Base-by-base conservation (phyloP, 2,113 vertebrate species). In the Todiramphus saurophagus region DNA sequence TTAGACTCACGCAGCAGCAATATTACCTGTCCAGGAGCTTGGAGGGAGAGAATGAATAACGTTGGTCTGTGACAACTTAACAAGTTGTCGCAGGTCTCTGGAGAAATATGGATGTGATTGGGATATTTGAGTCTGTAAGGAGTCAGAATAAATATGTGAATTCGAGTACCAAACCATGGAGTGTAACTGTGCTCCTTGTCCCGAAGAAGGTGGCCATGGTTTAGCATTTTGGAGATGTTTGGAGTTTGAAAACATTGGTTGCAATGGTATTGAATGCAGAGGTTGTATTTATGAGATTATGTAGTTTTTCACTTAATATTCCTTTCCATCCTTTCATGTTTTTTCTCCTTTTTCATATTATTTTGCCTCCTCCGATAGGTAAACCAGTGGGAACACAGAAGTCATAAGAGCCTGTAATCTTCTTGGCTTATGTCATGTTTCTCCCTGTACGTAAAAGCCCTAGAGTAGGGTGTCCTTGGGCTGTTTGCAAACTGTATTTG, bases 391-490 rank as follows among this genome's bases (percentile, higher is more conserved):
- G 51, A 51, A 46, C 13, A 6, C 18, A 35, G 55, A 73, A 58
- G 30, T 28, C 25, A 2, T 21, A 72, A 55, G 17, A 67, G 4
- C 18, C 35, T 76, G 66, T 35, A 14, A 28, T 30, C 30, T 59
- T 56, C 78, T 89, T 1, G 2, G 24, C 44, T 69, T 23, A 9
- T 5, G 7, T 33, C n/a, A 30, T 12, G 35, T 44, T 77, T 70
- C 20, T 50, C 27, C 12, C 23, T 0, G 0, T 2, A 5, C 7
- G 68, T 28, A 0, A 1, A 41, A 13, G 24, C 68, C 39, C 24
- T 15, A 39, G 39, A 37, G 4, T 4, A 39, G 24, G 18, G 16
- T 68, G 28, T 63, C 43, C 30, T 67, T 23, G 30, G 37, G 70
- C 35, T 25, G 14, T 50, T 72, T 3, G 19, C 44, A 70, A 48